Conservation (phyloP, 2,113 vertebrate species). For the Phalacrocorax brasilianus region DNA sequence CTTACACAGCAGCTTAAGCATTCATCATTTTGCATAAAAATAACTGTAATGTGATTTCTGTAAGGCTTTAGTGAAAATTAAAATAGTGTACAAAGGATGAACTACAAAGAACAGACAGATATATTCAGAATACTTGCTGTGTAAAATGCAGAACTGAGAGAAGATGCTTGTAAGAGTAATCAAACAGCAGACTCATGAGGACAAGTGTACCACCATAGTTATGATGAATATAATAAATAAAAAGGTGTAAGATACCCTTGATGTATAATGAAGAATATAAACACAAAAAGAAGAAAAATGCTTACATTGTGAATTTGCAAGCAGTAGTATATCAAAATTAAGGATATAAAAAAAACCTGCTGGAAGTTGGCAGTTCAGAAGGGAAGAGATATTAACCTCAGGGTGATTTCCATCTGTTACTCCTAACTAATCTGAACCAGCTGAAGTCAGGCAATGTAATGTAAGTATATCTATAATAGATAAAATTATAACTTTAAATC, state of each 20-base stretch:
- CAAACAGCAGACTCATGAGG: not conserved
- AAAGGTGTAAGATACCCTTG: not conserved
- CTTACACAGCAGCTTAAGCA: not conserved
- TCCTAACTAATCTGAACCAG: not conserved
- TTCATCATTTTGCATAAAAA: not conserved
- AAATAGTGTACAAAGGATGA: not conserved
- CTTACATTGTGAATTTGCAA: not conserved
- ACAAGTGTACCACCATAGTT: not conserved
- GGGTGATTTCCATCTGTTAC: conserved; percentile 36
- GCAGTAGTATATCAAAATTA: not conserved
- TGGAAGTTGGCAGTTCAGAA: conserved; percentile 5
- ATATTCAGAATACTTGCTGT: not conserved
- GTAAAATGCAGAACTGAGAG: not conserved
- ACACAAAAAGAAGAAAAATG: not conserved
- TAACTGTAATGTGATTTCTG: not conserved
- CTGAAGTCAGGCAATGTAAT: not conserved
- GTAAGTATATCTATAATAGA: not conserved
- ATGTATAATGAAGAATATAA: not conserved
- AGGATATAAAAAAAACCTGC: not conserved
- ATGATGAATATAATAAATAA: not conserved
- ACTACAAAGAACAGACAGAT: not conserved
- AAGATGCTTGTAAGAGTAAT: not conserved
- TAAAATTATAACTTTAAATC: not conserved
- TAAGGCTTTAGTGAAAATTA: not conserved
- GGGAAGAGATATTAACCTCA: conserved; percentile 30